Base-by-base conservation (phyloP, 2,888 invertebrate genomes). In the Yponomeuta evonymella region DNA sequence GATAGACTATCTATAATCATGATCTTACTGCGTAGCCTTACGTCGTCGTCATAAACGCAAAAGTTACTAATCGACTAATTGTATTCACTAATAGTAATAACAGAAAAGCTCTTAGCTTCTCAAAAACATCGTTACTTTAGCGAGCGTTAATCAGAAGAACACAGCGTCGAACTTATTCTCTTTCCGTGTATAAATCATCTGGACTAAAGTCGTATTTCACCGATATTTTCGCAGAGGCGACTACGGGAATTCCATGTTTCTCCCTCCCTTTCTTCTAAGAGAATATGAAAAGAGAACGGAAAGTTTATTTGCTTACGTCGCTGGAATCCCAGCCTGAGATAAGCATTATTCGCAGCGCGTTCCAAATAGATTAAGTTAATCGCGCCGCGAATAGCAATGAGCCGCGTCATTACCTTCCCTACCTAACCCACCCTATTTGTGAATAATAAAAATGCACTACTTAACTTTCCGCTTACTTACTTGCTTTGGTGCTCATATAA, bases 331-430 rank as follows among this genome's bases (percentile, higher is more conserved):
- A 15, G 51, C 12, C 51, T 15, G 15, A 69, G 29, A 72, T 73
- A 74, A 72, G 71, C 73, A 15, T 58, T 73, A 72, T 73, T 71
- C 71, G 71, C 70, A 73, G 69, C 73, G 72, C 71, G 73, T 73
- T 58, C 73, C 75, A 81, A 81, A 81, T 81, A 80, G 80, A 82
- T 81, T 79, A 80, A 77, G 74, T 75, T 78, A 79, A 82, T 78
- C 80, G 81, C 79, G 79, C 76, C 73, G 74, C 73, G 81, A 83
- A 81, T 83, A 74, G 74, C 77, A 81, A 84, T 79, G 78, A 79
- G 76, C 67, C 70, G 73, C 72, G 73, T 73, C 74, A 74, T 72
- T 72, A 73, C 69, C 70, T 71, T 43, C 43, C 5, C 43, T 23
- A 23, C 43, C 43, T 23, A 23, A 23, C 71, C 9, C 66, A 5